A percentile compares a stretch with the other conserved stretches of the same genome.
These are phyloP conservation scores for Limnothrissa miodon DNA, from an alignment of 2,113 vertebrate genomes.

Conservation along the genomic window DNA sequence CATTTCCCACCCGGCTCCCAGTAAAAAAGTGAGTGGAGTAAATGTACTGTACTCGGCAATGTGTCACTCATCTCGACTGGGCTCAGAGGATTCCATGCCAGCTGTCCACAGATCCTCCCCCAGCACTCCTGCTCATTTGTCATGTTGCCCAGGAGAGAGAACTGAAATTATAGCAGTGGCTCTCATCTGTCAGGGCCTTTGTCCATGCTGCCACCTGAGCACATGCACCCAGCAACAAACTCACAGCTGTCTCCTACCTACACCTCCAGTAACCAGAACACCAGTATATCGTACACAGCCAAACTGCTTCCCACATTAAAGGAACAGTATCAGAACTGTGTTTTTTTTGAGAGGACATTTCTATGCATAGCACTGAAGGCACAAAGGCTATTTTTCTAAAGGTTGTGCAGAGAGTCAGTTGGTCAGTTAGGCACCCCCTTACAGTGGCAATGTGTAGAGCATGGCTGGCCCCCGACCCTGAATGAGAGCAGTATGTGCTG, in stretches of 20 bases:
- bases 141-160: slow-evolving; percentile 42
- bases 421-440: slow-evolving; percentile 20
- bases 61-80: slow-evolving; percentile 56
- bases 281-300: neutral
- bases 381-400: neutral
- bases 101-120: slow-evolving; percentile 52
- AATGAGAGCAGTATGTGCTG: slow-evolving; percentile 36
- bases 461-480: neutral
- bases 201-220: slow-evolving; percentile 4
- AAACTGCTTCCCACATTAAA: neutral
- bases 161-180: slow-evolving; percentile 40
- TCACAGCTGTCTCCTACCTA: neutral
- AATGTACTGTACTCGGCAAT: slow-evolving; percentile 56
- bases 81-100: slow-evolving; percentile 50
- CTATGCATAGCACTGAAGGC: neutral
- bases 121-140: slow-evolving; percentile 51
- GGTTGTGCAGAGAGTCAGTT: neutral
- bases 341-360: neutral
- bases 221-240: neutral
- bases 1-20: slow-evolving; percentile 50
- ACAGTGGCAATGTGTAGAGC: neutral
- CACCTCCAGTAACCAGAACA: neutral
- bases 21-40: slow-evolving; percentile 60
- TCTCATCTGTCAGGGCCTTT: neutral
- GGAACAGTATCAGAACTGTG: neutral